Evolutionary conservation across 2,888 invertebrate genomes (phyloP).

Genomic region (Diloba caeruleocephala): DNA sequence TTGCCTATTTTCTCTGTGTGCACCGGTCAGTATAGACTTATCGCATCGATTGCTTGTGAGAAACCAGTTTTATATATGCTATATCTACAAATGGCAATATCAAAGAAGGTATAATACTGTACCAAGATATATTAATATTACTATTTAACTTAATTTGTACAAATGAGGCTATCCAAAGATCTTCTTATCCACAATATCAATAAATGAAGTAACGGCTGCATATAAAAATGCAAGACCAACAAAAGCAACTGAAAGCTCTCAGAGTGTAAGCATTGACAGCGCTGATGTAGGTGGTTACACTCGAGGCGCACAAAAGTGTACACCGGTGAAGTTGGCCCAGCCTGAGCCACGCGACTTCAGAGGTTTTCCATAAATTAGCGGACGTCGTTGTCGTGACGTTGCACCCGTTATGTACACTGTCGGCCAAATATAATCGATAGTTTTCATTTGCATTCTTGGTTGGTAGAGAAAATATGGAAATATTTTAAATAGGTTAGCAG

Average conservation of each 20-base stretch:
- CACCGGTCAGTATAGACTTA: too few species aligned
- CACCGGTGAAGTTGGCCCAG: conserved; percentile 49
- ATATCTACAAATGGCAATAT: too few species aligned
- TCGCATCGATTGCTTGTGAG: too few species aligned
- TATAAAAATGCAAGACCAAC: conserved; percentile 15
- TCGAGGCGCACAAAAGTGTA: conserved; percentile 48
- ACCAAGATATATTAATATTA: background rate
- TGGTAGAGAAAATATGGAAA: too few species aligned
- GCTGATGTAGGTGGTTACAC: conserved; percentile 47
- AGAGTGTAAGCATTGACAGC: conserved; percentile 46
- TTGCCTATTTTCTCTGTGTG: too few species aligned
- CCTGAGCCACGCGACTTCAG: conserved; percentile 60
- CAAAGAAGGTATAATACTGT: too few species aligned
- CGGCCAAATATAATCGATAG: conserved; percentile 36
- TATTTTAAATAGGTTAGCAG: too few species aligned
- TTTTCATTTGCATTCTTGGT: conserved; percentile 13
- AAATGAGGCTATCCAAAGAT: background rate
- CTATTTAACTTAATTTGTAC: background rate
- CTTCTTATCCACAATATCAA: background rate
- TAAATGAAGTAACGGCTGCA: background rate
- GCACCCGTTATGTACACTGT: conserved; percentile 63
- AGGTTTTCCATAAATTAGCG: conserved; percentile 85
- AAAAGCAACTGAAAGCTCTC: conserved; percentile 15
- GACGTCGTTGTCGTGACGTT: conserved; percentile 72
- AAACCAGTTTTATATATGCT: too few species aligned